Evolutionary conservation across 1,140 invertebrate species (phyloP).

Genomic region (Lepidurus apus): DNA sequence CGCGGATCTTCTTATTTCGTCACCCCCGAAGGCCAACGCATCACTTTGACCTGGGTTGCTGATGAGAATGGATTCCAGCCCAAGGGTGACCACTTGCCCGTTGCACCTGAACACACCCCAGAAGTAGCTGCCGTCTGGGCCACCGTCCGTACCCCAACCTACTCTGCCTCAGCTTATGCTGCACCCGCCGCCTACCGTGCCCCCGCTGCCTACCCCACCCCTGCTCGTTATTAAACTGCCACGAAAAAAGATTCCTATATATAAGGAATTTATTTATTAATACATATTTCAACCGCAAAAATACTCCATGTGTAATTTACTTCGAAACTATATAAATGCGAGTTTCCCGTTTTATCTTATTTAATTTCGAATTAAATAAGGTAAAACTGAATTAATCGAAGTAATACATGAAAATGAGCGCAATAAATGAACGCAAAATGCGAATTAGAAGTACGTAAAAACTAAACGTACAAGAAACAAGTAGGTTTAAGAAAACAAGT

Average conservation of each 20-base stretch:
- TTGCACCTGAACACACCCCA: slow-evolving; percentile 33
- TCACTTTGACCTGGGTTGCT: slow-evolving; percentile 37
- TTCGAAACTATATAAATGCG: no score
- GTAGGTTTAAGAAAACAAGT: no score
- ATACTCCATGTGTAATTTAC: no score
- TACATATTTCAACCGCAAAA: not conserved
- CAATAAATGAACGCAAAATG: no score
- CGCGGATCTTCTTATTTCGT: slow-evolving; percentile 35
- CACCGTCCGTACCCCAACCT: slow-evolving; percentile 6
- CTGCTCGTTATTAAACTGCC: not conserved
- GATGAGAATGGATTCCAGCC: slow-evolving; percentile 39
- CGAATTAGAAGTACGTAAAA: no score
- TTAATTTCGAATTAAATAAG: no score
- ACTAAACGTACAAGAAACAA: no score
- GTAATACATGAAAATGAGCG: no score
- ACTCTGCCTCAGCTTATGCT: no score
- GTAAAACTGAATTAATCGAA: no score
- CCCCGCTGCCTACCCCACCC: not conserved
- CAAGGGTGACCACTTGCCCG: slow-evolving; percentile 37
- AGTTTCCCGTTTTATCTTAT: no score
- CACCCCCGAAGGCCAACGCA: slow-evolving; percentile 37
- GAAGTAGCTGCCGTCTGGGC: slow-evolving; percentile 23
- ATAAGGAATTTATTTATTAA: not conserved
- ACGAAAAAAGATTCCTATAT: no score
- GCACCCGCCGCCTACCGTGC: not conserved